phyloP scores from a whole-genome alignment of 2,797 vertebrate species.

The Zonotrichia albicollis region DNA sequence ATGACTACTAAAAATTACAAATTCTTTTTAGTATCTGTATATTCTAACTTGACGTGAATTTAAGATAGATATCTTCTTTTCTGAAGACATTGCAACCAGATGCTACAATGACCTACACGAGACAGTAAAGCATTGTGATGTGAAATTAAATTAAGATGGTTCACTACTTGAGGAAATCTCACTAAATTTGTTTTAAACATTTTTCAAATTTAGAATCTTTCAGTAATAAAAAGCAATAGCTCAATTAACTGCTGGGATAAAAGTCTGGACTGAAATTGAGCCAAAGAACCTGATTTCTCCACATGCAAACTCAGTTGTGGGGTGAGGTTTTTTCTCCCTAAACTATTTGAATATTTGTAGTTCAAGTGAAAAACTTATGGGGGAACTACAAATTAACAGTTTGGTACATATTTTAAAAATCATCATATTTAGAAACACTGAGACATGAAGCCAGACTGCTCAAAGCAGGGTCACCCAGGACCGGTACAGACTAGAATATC shows the following conservation, averaged over 20 bases:
- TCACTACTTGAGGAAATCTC: neutral
- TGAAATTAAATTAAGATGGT: neutral
- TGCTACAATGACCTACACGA: neutral
- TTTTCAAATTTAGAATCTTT: neutral
- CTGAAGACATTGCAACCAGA: neutral
- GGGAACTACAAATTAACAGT: neutral
- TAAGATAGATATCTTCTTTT: neutral
- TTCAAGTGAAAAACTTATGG: neutral
- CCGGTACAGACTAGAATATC: neutral
- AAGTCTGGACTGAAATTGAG: neutral
- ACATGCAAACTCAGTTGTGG: neutral
- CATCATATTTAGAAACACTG: neutral
- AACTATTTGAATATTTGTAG: neutral
- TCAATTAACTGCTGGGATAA: neutral
- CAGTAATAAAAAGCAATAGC: neutral
- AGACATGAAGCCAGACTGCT: accelerated
- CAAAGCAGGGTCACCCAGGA: neutral
- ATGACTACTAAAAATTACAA: neutral
- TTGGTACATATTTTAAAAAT: neutral
- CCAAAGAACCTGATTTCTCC: neutral
- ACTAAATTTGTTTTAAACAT: neutral
- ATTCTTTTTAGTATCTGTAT: neutral
- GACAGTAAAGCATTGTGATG: neutral
- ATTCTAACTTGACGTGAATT: neutral
- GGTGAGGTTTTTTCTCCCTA: neutral